Conservation (phyloP, 1,140 invertebrate genomes). For the Pseudomyrmex sp. region DNA sequence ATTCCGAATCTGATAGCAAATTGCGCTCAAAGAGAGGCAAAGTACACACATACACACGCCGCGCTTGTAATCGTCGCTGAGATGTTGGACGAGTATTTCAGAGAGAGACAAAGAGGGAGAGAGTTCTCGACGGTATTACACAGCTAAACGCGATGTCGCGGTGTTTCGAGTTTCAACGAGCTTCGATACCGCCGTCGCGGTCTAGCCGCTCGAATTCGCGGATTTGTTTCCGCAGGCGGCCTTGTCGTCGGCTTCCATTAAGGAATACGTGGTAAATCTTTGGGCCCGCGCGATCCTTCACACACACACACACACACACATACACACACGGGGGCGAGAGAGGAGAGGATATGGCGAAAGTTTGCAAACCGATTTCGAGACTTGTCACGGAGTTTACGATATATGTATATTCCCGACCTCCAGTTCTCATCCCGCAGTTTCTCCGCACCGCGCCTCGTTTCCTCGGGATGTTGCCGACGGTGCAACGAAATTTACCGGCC, state of each 20-base stretch:
- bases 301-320: neutral
- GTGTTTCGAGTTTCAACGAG: constrained; percentile 42
- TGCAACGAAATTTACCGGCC: constrained; percentile 46
- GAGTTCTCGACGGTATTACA: constrained; percentile 30
- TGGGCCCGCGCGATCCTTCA: constrained; percentile 48
- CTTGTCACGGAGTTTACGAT: constrained; percentile 57
- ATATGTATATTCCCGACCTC: constrained; percentile 44
- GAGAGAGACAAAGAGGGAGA: no score
- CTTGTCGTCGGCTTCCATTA: constrained; percentile 57
- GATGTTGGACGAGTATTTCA: constrained; percentile 28
- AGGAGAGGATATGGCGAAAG: constrained; percentile 50
- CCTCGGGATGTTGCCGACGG: constrained; percentile 45
- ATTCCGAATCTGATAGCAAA: constrained; percentile 18
- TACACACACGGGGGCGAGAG: no score
- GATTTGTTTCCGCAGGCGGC: constrained; percentile 48
- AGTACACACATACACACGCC: neutral
- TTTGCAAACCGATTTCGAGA: constrained; percentile 60
- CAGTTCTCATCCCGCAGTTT: constrained; percentile 50
- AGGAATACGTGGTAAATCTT: constrained; percentile 59
- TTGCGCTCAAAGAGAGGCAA: constrained; percentile 22
- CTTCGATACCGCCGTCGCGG: constrained; percentile 37
- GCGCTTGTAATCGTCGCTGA: constrained; percentile 13
- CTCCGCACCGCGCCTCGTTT: constrained; percentile 40
- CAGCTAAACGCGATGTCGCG: constrained; percentile 32
- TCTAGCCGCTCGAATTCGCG: constrained; percentile 47